These are phyloP conservation scores for Lepus oiostolus DNA, from an alignment of 2,797 vertebrate species.

Conservation along the genomic window DNA sequence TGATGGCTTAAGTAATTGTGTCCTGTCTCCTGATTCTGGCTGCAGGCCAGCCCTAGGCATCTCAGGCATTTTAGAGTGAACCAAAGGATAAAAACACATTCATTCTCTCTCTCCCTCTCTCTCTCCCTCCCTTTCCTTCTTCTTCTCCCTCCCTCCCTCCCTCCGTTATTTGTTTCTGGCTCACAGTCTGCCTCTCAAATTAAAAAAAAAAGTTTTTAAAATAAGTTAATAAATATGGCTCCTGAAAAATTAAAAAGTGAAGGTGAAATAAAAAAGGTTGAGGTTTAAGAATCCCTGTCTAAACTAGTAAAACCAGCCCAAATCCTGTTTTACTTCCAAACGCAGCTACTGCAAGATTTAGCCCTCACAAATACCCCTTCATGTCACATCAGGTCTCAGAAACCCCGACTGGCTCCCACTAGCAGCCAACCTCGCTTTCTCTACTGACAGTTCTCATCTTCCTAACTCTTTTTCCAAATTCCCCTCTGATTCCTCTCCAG, in stretches of 20 bases:
- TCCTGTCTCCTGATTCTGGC: too few species aligned
- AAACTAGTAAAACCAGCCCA: not conserved
- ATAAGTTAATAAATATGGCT: not conserved
- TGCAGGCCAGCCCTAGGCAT: too few species aligned
- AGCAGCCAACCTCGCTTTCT: not conserved
- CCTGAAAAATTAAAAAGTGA: not conserved
- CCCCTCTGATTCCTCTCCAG: not conserved
- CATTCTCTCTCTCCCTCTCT: too few species aligned
- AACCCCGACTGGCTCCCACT: not conserved
- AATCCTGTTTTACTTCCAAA: constrained; percentile 28
- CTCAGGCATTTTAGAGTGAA: too few species aligned
- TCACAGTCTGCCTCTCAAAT: too few species aligned
- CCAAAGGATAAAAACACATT: too few species aligned
- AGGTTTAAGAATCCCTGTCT: not conserved
- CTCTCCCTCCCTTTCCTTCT: too few species aligned
- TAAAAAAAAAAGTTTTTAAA: too few species aligned
- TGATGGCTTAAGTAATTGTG: too few species aligned
- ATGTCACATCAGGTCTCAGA: not conserved
- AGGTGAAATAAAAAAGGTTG: not conserved
- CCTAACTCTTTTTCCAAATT: not conserved
- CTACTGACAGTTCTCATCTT: not conserved
- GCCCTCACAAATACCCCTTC: constrained; percentile 3
- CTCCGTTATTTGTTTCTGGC: too few species aligned
- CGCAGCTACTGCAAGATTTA: not conserved
- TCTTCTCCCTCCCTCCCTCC: too few species aligned